Base-by-base conservation (phyloP, 2,888 invertebrate genomes). In the Lochmaea capreae region DNA sequence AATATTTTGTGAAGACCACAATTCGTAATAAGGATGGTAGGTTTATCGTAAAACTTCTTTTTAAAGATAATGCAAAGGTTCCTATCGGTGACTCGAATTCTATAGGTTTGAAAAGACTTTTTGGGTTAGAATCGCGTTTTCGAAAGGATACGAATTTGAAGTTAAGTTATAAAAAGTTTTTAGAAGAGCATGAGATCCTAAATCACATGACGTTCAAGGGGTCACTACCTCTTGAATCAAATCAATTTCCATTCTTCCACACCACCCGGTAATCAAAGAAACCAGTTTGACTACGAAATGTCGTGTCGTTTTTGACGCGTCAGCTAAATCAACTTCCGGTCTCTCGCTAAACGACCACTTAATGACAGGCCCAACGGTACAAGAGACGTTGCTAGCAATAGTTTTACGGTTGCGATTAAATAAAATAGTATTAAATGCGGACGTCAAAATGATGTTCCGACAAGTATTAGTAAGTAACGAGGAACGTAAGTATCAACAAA, bases 201-300 rank as follows among this genome's bases (percentile, higher is more conserved):
- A 33, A 33, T 33, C 33, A 33, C 33, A 33, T 33, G 33, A 33
- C 33, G 33, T 33, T 33, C 33, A 33, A 33, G 33, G 4, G 33
- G 33, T 33, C 33, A 33, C 33, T 33, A 33, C 33, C 33, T 33
- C 33, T 4, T 33, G 4, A 33, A 33, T 33, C 33, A 6, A 33
- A 33, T 33, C 33, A 33, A 33, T 33, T 57, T 18, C 65, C n/a
- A n/a, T 65, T 69, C 46, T 79, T 3, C 74, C 78, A n/a, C 76
- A 78, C 43, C 79, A 79, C 52, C 62, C 71, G 3, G 78, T 79
- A 12, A 9, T 78, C 2, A 73, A 74, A 26, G 71, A 73, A 5
- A 67, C 61, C 5, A 74, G 73, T 42, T 57, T 54, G 10, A 77
- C 77, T 12, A 76, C 73, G 2, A 73, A 76, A 67, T 39, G 76